Evolutionary conservation across 2,888 invertebrate species (phyloP).

Genomic region (Arenicola marina): DNA sequence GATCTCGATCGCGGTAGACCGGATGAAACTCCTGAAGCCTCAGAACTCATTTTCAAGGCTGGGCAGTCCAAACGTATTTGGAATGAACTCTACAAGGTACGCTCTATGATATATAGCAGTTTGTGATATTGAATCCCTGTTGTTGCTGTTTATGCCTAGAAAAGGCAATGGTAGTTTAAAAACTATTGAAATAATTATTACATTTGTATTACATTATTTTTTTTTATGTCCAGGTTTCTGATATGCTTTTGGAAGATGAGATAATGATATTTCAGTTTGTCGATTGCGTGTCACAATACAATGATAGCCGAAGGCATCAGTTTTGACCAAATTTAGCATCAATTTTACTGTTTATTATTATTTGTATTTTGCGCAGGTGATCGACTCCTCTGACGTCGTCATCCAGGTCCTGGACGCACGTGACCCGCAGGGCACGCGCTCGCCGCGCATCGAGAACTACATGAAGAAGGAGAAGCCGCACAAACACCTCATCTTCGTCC

Average conservation of each 20-base stretch:
- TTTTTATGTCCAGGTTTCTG: neutral
- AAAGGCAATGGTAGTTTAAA: too few species aligned
- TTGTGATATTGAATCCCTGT: too few species aligned
- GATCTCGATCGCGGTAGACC: slow-evolving; percentile 78
- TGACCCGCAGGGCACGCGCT: slow-evolving; percentile 95
- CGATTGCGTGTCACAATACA: too few species aligned
- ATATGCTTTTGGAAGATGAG: neutral
- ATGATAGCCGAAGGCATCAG: neutral
- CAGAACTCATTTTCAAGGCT: slow-evolving; percentile 77
- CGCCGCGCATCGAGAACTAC: slow-evolving; percentile 89
- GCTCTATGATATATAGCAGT: too few species aligned
- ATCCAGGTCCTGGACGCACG: slow-evolving; percentile 95
- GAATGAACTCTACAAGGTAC: slow-evolving; percentile 99
- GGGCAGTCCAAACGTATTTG: slow-evolving; percentile 95
- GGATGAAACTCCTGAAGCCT: slow-evolving; percentile 78
- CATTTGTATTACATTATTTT: neutral
- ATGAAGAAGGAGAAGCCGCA: slow-evolving; percentile 92
- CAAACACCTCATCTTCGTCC: slow-evolving; percentile 94
- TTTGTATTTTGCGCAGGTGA: slow-evolving; percentile 61
- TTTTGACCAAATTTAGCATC: too few species aligned
- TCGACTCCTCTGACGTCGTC: slow-evolving; percentile 97
- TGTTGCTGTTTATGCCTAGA: too few species aligned
- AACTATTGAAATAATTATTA: neutral
- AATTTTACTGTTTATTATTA: neutral
- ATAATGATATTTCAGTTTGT: neutral